Conservation (phyloP, 2,797 vertebrate species). For the Pelodytes ibericus region DNA sequence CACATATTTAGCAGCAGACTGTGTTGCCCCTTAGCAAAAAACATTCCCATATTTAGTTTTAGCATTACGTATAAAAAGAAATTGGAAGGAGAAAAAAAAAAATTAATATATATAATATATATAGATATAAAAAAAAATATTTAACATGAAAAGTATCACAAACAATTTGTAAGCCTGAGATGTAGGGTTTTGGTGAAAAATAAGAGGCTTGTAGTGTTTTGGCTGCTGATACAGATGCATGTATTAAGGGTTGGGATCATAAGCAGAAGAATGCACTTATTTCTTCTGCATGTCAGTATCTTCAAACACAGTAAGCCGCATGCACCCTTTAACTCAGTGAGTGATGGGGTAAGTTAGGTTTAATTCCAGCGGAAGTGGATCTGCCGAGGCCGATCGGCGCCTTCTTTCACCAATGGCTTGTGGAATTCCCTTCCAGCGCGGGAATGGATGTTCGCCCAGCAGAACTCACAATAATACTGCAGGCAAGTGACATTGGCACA, state of each 20-base stretch:
- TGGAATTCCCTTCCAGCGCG: conserved; percentile 98
- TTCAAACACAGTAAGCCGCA: conserved; percentile 80
- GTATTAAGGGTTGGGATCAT: conserved; percentile 87
- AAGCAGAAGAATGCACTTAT: conserved; percentile 87
- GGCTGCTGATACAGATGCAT: conserved; percentile 98
- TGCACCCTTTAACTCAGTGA: conserved; percentile 75
- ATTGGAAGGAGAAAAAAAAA: conserved; percentile 78
- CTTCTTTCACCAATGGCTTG: conserved; percentile 98
- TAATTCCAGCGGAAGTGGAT: conserved; percentile 99
- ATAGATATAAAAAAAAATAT: conserved; percentile 87
- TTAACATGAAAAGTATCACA: conserved; percentile 97
- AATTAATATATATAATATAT: conserved; percentile 3
- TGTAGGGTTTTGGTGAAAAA: conserved; percentile 98
- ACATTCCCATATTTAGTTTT: conserved; percentile 95
- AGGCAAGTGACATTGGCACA: conserved; percentile 99
- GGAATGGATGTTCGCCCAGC: conserved; percentile 98
- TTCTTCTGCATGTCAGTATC: conserved; percentile 80
- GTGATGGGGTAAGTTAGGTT: conserved; percentile 65
- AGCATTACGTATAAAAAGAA: conserved; percentile 99
- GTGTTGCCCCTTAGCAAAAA: conserved; percentile 89
- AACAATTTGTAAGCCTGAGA: conserved; percentile 98
- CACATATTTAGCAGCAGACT: conserved; percentile 85
- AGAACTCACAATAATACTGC: conserved; percentile 99
- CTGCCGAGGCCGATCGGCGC: conserved; percentile 95
- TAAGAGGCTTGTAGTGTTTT: conserved; percentile 97